Base-by-base conservation (phyloP, 2,888 invertebrate species). In the Ophion ventricosus region DNA sequence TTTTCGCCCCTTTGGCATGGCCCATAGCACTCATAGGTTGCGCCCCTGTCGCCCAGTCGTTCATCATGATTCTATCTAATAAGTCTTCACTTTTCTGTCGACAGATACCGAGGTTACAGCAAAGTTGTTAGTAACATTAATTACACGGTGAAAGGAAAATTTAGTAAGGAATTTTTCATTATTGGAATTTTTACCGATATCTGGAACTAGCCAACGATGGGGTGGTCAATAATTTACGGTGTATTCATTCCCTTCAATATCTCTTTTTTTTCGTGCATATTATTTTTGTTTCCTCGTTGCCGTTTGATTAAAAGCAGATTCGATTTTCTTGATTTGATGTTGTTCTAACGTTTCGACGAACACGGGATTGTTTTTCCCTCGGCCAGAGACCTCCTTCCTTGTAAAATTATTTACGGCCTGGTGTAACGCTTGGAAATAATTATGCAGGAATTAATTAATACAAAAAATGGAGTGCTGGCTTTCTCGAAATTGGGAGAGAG, bases 21-120 rank as follows among this genome's bases (percentile, higher is more conserved):
- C 43, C 25, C 17, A 14, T 3, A 14, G 11, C 43, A 17, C 26
- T 8, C 11, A 3, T 14, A 43, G 61, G 61, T 73, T 59, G 43
- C 14, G 77, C 70, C 80, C 57, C 61, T 86, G 87, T 90, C 91
- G 89, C 80, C 57, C 61, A 86, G 87, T 89, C 91, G 89, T 91
- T 90, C 90, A 90, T 92, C 91, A 92, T 88, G 85, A 83, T 80
- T 88, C 85, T 85, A 83, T 90, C 90, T 90, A 91, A 90, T 92
- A 92, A 92, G 91, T 79, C 70, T 70, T 89, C 90, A 89, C 88
- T 87, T 88, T 88, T 80, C 85, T 74, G 83, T 17, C 23, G 59
- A 35, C 40, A 1, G 35, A 35, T 11, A 63, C 49, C 11, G 57
- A 43, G 25, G 56, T 23, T 35, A 66, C 54, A 66, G 57, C 23